Evolutionary conservation across 2,113 vertebrate genomes (phyloP).

Genomic region (Lophochroa leadbeateri): DNA sequence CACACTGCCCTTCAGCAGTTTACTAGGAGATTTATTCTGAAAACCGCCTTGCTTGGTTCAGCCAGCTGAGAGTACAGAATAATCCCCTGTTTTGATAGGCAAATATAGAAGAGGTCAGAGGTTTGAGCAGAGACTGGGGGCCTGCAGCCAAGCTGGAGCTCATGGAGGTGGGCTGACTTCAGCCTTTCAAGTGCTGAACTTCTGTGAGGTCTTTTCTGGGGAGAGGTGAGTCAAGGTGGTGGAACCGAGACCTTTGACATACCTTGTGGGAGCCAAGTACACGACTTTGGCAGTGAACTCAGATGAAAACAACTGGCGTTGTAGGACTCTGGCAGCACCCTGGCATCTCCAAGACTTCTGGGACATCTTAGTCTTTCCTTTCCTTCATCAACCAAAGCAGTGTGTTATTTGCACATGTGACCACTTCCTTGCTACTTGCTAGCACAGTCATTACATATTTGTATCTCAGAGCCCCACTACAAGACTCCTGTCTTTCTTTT

Average conservation of each 20-base stretch:
- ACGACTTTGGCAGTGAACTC: background rate
- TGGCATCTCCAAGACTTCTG: fast-evolving
- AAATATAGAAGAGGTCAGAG: background rate
- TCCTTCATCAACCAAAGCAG: background rate
- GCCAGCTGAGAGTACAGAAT: background rate
- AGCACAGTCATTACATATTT: background rate
- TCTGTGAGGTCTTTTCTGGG: background rate
- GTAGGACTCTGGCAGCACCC: background rate
- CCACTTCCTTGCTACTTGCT: background rate
- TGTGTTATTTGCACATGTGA: fast-evolving
- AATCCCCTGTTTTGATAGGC: background rate
- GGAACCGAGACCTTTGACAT: background rate
- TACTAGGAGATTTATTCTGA: background rate
- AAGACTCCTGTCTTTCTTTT: background rate
- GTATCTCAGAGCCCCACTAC: background rate
- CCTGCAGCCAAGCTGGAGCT: background rate
- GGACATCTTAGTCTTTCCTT: background rate
- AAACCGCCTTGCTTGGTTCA: background rate
- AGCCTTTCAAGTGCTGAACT: background rate
- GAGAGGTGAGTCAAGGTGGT: background rate
- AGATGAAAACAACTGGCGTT: background rate
- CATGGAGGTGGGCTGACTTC: background rate
- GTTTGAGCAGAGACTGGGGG: background rate
- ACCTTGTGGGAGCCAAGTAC: background rate
- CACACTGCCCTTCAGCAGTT: background rate